These are phyloP conservation scores for Anguilla marmorata DNA, from an alignment of 2,797 vertebrate species.

Conservation along the genomic window DNA sequence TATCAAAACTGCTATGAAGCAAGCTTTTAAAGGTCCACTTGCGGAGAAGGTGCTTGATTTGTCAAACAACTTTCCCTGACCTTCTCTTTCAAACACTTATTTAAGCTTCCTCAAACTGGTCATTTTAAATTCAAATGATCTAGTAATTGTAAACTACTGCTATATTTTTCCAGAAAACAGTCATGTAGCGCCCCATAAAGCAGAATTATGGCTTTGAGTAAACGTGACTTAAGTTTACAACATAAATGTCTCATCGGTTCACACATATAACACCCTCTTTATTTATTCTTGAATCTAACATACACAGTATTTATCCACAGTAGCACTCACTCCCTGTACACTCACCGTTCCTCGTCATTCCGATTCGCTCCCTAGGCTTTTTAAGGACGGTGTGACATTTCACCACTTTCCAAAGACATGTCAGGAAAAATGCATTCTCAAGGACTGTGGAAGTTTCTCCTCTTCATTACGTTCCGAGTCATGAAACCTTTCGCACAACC, in stretches of 20 bases:
- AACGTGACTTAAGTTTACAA: not conserved
- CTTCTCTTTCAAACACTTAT: not conserved
- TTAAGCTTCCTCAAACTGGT: not conserved
- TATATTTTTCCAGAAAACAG: not conserved
- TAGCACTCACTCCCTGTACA: not conserved
- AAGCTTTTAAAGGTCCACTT: not conserved
- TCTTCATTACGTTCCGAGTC: not conserved
- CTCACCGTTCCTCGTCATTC: not conserved
- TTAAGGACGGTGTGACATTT: not conserved
- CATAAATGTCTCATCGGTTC: not conserved
- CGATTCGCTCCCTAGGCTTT: not conserved
- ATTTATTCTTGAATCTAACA: not conserved
- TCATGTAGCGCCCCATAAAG: not conserved
- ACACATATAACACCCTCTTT: not conserved
- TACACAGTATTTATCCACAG: not conserved
- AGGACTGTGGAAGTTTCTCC: not conserved
- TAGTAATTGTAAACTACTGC: not conserved
- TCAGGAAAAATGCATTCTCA: not conserved
- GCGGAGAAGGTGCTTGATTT: not conserved
- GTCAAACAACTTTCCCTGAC: not conserved
- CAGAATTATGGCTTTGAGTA: constrained; percentile 7
- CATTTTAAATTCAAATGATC: not conserved
- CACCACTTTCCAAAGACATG: not conserved
- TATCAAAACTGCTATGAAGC: not conserved
- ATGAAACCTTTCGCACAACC: not conserved